Base-by-base conservation (phyloP, 1,140 invertebrate genomes). In the Drosophila chauvacae region DNA sequence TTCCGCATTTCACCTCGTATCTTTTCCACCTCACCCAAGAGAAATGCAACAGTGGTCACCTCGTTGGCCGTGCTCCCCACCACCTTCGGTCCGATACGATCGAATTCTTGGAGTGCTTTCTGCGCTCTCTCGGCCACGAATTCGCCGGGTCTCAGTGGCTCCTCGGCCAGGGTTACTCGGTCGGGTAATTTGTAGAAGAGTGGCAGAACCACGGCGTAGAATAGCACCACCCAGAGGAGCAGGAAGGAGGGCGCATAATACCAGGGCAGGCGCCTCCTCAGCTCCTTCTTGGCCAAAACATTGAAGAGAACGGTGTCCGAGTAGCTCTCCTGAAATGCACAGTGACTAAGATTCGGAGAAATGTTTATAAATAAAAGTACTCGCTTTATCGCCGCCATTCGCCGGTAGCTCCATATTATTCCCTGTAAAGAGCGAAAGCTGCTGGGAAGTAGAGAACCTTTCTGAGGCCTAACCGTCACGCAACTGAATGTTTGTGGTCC, bases 31-130 rank as follows among this genome's bases (percentile, higher is more conserved):
- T 82, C 74, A 65, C 94, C 82, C 23, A 95, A 77, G 65, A 94
- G 92, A 35, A 91, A 69, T 59, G 94, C 91, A 39, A 95, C 94
- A 11, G 95, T 94, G 35, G 93, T 48, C 69, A 95, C 93, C 93
- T 96, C 95, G 90, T 96, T 96, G 65, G 94, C 95, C 60, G 93
- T 93, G 78, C 95, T 95, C 18, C 95, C 95, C 9, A 94, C 93
- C 16, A 95, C 93, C 85, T 96, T 93, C 5, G 96, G 96, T 0
- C 96, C 96, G 61, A 96, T 94, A 26, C 93, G 93, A 4, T 95
- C 96, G 60, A 97, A 93, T 77, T 95, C 94, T 20, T 94, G 88
- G 16, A 97, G 92, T 77, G 95, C 64, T 18, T 73, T 58, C 55
- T 87, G 68, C 0, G 91, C 90, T 28, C 87, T 79, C 59, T 92